Percentiles rank a stretch among this genome's conserved stretches.
phyloP scores from a whole-genome alignment of 2,797 vertebrate genomes.

The Cercopithecus mitis region DNA sequence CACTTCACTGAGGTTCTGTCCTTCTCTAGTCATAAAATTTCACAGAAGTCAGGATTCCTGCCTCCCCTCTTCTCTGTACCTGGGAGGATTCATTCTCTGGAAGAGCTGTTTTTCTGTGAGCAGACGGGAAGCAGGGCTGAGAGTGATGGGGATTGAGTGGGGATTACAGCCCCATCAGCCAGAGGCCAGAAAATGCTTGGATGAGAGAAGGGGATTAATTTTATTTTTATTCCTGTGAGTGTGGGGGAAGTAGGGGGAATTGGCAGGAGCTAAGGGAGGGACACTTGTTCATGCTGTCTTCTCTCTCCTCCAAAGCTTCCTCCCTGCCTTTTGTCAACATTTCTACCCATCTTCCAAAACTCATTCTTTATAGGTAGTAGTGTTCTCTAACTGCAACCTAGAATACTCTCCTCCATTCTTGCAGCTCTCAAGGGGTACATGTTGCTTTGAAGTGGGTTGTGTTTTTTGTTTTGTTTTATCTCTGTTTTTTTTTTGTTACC shows the following conservation, averaged over 20 bases:
- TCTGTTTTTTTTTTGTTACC: neutral
- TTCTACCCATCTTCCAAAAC: neutral
- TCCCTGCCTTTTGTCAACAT: neutral
- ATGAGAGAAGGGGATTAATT: conserved; percentile 81
- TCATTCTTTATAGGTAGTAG: neutral
- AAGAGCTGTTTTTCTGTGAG: neutral
- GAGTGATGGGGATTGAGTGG: conserved; percentile 77
- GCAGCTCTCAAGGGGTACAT: neutral
- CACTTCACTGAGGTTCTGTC: neutral
- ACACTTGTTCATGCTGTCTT: rapidly evolving
- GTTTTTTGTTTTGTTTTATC: neutral
- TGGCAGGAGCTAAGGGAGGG: neutral
- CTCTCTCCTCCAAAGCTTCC: neutral
- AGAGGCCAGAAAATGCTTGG: conserved; percentile 66
- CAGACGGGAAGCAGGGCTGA: neutral
- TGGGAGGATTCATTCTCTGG: neutral
- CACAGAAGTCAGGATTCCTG: neutral
- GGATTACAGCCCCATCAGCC: conserved; percentile 82
- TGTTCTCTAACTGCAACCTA: neutral
- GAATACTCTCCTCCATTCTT: neutral
- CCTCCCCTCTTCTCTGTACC: neutral
- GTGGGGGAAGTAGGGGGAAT: neutral
- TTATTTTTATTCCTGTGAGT: conserved; percentile 83
- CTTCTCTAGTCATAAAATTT: neutral
- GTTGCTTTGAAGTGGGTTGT: neutral